Percentiles rank a stretch among this genome's conserved stretches.
phyloP scores from a whole-genome alignment of 2,113 vertebrate genomes.

The Acinonyx jubatus region DNA sequence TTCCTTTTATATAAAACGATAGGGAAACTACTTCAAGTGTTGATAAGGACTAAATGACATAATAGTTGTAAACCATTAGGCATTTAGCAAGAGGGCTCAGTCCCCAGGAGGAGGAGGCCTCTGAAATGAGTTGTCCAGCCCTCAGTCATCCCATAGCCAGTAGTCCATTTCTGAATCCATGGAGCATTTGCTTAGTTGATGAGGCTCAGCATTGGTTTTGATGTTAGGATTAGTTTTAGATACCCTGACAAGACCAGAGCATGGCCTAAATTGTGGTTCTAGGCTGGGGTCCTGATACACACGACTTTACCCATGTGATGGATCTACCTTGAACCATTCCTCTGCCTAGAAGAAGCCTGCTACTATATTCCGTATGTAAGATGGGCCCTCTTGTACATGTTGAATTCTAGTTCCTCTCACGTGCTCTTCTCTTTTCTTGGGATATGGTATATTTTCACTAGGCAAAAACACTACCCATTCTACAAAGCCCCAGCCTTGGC shows the following conservation, averaged over 20 bases:
- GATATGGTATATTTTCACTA: not conserved
- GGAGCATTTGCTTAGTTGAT: not conserved
- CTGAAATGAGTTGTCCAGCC: not conserved
- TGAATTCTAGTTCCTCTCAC: not conserved
- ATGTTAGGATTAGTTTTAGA: not conserved
- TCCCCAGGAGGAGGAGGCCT: not conserved
- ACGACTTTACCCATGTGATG: not conserved
- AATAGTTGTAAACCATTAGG: not conserved
- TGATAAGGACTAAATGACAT: not conserved
- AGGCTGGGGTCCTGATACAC: not conserved
- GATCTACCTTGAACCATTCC: not conserved
- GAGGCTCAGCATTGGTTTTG: not conserved
- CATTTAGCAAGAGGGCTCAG: not conserved
- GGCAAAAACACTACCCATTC: not conserved
- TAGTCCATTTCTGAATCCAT: not conserved
- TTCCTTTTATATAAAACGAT: not conserved
- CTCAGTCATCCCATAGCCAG: not conserved
- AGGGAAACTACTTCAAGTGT: not conserved
- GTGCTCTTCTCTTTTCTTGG: not conserved
- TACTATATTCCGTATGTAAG: not conserved
- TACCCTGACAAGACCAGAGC: not conserved
- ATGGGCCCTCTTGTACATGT: not conserved
- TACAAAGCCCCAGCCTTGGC: not conserved
- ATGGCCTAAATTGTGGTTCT: not conserved
- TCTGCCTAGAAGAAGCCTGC: not conserved